phyloP scores from a whole-genome alignment of 2,113 vertebrate species.

The Abramis brama region DNA sequence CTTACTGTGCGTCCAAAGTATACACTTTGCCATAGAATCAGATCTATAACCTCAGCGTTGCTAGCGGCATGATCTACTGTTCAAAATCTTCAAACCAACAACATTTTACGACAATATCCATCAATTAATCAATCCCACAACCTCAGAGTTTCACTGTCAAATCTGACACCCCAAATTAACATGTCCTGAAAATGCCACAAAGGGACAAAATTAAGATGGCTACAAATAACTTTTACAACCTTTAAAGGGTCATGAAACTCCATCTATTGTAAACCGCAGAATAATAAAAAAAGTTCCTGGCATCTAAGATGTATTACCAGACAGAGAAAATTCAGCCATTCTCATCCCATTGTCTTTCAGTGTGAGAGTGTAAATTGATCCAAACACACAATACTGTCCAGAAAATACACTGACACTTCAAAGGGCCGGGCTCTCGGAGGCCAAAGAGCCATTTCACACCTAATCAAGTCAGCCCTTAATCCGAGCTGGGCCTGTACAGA shows the following conservation, averaged over 20 bases:
- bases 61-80: neutral
- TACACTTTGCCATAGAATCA: neutral
- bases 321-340: neutral
- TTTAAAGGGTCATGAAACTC: constrained; percentile 10
- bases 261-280: neutral
- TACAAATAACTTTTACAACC: constrained; percentile 11
- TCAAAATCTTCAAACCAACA: neutral
- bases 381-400: constrained; percentile 32
- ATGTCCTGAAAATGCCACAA: neutral
- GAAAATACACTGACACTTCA: constrained; percentile 44
- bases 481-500: constrained; percentile 48
- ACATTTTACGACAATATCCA: too few species aligned
- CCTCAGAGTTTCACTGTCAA: neutral
- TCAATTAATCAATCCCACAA: neutral
- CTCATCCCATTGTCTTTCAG: constrained; percentile 32
- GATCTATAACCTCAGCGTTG: neutral
- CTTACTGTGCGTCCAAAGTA: neutral
- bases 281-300: neutral
- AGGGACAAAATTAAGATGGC: neutral
- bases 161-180: neutral
- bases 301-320: neutral
- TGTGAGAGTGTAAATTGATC: constrained; percentile 31
- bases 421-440: constrained; percentile 42
- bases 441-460: constrained; percentile 60
- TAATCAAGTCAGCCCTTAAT: constrained; percentile 61